phyloP scores from a whole-genome alignment of 2,113 vertebrate genomes.

The Actenoides hombroni region DNA sequence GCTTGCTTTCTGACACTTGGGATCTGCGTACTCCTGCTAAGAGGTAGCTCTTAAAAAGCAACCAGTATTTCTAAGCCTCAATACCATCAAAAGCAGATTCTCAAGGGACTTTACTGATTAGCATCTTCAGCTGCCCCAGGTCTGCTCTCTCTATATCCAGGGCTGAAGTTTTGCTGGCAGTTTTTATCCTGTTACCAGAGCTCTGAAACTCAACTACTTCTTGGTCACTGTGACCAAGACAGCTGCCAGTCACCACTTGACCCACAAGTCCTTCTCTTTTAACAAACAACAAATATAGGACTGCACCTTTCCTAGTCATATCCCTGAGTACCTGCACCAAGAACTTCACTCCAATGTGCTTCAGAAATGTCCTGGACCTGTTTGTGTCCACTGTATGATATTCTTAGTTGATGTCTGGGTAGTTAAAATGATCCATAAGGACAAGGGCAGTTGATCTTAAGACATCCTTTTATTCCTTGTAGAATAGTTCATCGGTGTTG shows the following conservation, averaged over 20 bases:
- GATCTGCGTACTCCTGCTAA: background rate
- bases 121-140: background rate
- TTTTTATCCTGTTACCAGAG: background rate
- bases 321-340: background rate
- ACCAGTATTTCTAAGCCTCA: background rate
- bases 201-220: background rate
- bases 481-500: background rate
- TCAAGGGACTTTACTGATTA: background rate
- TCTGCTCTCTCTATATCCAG: background rate
- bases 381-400: background rate
- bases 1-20: background rate
- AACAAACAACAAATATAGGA: background rate
- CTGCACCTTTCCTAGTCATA: background rate
- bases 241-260: background rate
- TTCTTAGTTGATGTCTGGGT: background rate
- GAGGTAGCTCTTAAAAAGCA: background rate
- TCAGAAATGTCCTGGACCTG: background rate
- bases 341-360: fast-evolving
- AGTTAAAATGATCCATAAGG: background rate
- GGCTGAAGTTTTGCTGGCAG: background rate
- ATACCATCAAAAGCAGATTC: background rate
- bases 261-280: background rate
- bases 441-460: too few species aligned
- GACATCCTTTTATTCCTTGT: background rate
- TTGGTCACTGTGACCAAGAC: background rate